A percentile compares a stretch with the other conserved stretches of the same genome.
Evolutionary conservation across 2,797 vertebrate species (phyloP).

Genomic region (Enteromius anoplus): DNA sequence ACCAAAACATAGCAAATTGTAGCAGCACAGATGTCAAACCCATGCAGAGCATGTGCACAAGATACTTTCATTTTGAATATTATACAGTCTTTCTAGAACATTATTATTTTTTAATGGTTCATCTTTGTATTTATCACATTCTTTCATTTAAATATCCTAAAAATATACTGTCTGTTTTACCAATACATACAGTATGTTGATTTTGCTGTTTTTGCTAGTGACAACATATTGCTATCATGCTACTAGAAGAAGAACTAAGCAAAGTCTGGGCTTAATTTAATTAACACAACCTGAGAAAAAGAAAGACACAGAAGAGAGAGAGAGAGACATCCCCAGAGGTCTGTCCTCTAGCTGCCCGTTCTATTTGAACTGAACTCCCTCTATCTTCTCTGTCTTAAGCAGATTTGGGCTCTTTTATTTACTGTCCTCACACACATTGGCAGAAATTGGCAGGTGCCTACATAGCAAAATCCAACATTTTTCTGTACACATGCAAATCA

Average conservation of each 20-base stretch:
- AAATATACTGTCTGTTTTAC: not conserved
- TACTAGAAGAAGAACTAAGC: not conserved
- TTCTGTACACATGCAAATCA: slow-evolving; percentile 59
- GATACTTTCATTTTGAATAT: not conserved
- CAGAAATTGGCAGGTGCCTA: slow-evolving; percentile 63
- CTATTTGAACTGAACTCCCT: slow-evolving; percentile 22
- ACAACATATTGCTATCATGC: not conserved
- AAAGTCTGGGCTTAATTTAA: slow-evolving; percentile 19
- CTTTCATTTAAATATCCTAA: not conserved
- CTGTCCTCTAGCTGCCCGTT: slow-evolving; percentile 16
- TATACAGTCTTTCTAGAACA: not conserved
- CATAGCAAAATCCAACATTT: slow-evolving; percentile 57
- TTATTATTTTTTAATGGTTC: not conserved
- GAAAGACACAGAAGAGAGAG: not conserved
- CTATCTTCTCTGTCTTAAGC: slow-evolving; percentile 8
- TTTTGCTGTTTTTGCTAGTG: not conserved
- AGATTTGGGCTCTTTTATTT: slow-evolving; percentile 48
- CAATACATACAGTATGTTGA: not conserved
- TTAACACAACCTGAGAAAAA: slow-evolving; percentile 13
- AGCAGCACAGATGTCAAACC: not conserved
- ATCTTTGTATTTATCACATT: not conserved
- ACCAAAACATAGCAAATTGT: not conserved
- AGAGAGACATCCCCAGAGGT: slow-evolving; percentile 16
- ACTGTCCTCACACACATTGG: slow-evolving; percentile 50
- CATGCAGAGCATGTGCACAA: not conserved